A percentile compares a stretch with the other conserved stretches of the same genome.
Evolutionary conservation across 30 jellyfish, hydroid and myxozoan genomes (phyloP).

Genomic region (Aurelia aurita): DNA sequence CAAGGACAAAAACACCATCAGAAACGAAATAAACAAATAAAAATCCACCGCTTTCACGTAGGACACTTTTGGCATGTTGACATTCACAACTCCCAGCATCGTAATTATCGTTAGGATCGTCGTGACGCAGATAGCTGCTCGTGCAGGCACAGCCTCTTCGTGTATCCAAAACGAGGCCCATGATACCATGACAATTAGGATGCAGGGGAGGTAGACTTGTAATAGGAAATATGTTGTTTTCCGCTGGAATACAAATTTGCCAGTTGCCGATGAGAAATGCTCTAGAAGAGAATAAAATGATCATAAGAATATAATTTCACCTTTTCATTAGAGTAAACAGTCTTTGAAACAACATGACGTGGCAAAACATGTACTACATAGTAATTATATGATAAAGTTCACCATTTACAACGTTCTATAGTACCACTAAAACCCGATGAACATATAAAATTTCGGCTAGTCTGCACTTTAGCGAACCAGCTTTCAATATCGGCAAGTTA

Average conservation of each 20-base stretch:
- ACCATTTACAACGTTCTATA: too few relatives aligned
- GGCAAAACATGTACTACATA: too few relatives aligned
- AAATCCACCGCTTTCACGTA: conserved; percentile 94
- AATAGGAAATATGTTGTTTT: conserved; percentile 77
- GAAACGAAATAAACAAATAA: conserved; percentile 84
- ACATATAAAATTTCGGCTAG: too few relatives aligned
- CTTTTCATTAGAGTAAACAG: too few relatives aligned
- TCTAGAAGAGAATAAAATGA: conserved; percentile 37
- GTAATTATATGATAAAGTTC: too few relatives aligned
- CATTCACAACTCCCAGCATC: conserved; percentile 96
- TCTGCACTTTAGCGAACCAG: too few relatives aligned
- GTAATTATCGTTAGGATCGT: conserved; percentile 90
- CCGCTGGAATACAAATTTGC: conserved; percentile 80
- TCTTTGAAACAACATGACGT: too few relatives aligned
- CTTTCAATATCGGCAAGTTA: too few relatives aligned
- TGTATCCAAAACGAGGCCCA: conserved; percentile 98
- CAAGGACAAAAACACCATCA: conserved; percentile 89
- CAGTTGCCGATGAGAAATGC: conserved; percentile 87
- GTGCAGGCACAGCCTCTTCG: conserved; percentile 98
- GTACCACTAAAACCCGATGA: too few relatives aligned
- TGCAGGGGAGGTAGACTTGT: conserved; percentile 92
- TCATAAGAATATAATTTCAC: too few relatives aligned
- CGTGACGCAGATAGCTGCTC: conserved; percentile 96
- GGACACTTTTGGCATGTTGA: conserved; percentile 97
- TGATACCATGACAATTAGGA: conserved; percentile 95